Conservation (phyloP, 2,888 invertebrate genomes). For the Mystacides longicornis region DNA sequence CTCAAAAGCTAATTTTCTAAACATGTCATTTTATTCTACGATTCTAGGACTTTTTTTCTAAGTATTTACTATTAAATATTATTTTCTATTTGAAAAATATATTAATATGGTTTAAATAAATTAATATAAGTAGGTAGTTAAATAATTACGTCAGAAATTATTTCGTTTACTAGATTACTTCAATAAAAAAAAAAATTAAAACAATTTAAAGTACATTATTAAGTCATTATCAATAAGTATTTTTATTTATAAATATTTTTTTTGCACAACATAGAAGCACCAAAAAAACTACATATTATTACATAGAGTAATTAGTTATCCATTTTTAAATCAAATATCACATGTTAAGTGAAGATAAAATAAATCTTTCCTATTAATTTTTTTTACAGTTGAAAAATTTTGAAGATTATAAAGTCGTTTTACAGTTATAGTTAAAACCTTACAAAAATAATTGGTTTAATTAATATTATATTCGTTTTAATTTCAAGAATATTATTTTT, state of each 20-base stretch:
- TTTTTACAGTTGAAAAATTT: no score
- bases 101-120: not conserved
- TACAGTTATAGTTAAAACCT: no score
- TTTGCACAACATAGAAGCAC: conserved; percentile 1
- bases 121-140: not conserved
- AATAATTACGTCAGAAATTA: not conserved
- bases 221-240: not conserved
- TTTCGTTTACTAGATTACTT: not conserved
- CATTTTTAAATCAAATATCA: not conserved
- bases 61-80: not conserved
- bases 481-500: no score
- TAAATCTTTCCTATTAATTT: no score
- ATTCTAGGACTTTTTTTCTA: not conserved
- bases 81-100: not conserved
- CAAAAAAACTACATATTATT: not conserved
- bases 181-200: not conserved
- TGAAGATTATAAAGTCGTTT: no score
- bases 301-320: not conserved
- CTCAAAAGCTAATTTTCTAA: no score
- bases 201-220: not conserved
- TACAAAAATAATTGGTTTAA: no score
- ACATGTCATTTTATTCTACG: not conserved
- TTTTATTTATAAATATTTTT: not conserved
- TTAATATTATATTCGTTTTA: no score
- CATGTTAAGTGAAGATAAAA: not conserved